These are phyloP conservation scores for Tychaedon coryphoeus DNA, from an alignment of 2,113 vertebrate species.

Conservation along the genomic window DNA sequence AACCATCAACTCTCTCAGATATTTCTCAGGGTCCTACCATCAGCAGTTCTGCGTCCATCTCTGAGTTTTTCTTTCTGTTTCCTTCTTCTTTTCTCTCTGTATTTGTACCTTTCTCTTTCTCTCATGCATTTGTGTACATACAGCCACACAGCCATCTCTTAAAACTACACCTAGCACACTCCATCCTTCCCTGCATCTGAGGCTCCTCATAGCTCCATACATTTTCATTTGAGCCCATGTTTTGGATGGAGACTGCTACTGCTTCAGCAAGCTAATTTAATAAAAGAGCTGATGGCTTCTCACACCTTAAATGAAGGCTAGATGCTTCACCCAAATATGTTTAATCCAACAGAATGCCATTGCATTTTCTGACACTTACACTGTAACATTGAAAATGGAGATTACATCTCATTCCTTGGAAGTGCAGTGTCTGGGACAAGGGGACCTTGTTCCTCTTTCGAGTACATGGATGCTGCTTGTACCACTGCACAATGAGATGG, in stretches of 20 bases:
- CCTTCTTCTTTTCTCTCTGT: background rate
- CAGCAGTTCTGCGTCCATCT: background rate
- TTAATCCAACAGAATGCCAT: background rate
- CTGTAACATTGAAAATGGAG: background rate
- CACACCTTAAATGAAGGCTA: background rate
- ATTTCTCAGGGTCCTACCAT: background rate
- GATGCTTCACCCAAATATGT: background rate
- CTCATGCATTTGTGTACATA: background rate
- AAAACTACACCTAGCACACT: background rate
- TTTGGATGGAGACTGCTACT: background rate
- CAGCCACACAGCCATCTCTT: background rate
- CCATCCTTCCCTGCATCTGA: background rate
- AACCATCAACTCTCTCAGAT: background rate
- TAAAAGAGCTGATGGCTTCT: background rate
- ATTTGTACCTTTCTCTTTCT: background rate
- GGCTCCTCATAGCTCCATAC: background rate
- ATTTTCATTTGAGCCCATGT: background rate
- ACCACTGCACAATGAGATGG: background rate
- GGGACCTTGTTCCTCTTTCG: background rate
- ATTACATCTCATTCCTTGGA: background rate
- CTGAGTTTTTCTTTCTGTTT: background rate
- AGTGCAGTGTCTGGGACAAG: background rate
- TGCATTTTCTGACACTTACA: background rate
- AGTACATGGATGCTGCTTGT: rapidly evolving
- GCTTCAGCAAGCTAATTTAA: background rate